Conservation (phyloP, 2,797 vertebrate species). For the Geotrypetes seraphini region DNA sequence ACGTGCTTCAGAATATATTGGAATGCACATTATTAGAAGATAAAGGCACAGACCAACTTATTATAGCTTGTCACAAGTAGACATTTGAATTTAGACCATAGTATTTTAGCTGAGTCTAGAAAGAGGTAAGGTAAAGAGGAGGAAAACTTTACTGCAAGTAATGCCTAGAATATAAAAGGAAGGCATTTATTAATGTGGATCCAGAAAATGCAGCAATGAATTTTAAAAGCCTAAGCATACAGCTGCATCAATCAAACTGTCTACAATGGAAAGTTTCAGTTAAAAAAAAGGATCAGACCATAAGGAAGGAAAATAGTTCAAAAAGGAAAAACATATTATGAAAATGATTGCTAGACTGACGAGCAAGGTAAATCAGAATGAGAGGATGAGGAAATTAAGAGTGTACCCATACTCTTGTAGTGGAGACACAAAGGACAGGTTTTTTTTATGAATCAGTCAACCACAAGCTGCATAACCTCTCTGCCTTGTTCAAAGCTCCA, state of each 20-base stretch:
- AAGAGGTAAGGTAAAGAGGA: conserved; percentile 11
- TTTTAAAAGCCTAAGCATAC: conserved; percentile 28
- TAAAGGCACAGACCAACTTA: too few relatives aligned
- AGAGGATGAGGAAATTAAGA: conserved; percentile 15
- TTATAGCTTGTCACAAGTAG: too few relatives aligned
- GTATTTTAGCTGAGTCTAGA: too few relatives aligned
- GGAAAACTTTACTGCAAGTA: neutral
- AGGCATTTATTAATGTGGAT: conserved; percentile 40
- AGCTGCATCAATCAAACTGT: conserved; percentile 34
- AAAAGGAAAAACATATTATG: too few relatives aligned
- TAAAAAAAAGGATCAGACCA: conserved; percentile 16
- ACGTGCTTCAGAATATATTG: too few relatives aligned
- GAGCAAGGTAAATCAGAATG: conserved; percentile 12
- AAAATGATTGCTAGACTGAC: conserved; percentile 19
- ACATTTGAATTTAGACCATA: too few relatives aligned
- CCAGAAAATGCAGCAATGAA: conserved; percentile 33
- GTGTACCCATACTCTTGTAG: too few relatives aligned
- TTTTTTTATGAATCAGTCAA: too few relatives aligned
- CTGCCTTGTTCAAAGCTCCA: too few relatives aligned
- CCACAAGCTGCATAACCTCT: too few relatives aligned
- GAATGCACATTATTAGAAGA: too few relatives aligned
- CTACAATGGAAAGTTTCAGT: conserved; percentile 24
- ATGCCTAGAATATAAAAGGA: conserved; percentile 33
- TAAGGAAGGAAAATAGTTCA: neutral
- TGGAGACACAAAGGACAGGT: too few relatives aligned